Evolutionary conservation across 2,113 vertebrate genomes (phyloP).

Genomic region (Mesocricetus auratus): DNA sequence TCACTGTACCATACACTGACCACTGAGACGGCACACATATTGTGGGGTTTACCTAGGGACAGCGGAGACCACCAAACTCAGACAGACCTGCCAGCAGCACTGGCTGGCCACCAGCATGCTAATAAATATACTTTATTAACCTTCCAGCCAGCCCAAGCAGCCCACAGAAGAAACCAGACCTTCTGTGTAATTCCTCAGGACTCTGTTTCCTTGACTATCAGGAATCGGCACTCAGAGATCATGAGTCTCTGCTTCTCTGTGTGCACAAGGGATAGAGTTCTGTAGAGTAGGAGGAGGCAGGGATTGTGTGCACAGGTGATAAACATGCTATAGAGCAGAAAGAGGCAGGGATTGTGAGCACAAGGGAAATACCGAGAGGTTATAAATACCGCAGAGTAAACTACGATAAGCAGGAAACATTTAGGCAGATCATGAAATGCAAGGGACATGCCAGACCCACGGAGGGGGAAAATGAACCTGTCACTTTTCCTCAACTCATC

Average conservation of each 20-base stretch:
- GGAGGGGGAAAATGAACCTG: conserved; percentile 68
- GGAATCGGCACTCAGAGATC: rapidly evolving
- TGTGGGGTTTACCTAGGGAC: neutral
- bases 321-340: rapidly evolving
- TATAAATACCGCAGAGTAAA: neutral
- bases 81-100: rapidly evolving
- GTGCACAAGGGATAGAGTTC: neutral
- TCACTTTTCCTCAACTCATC: conserved; percentile 68
- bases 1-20: rapidly evolving
- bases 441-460: rapidly evolving
- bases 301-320: too few species aligned
- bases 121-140: neutral
- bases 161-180: rapidly evolving
- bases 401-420: neutral
- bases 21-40: neutral
- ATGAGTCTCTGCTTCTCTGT: neutral
- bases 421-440: rapidly evolving
- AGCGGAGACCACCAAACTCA: rapidly evolving
- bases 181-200: rapidly evolving
- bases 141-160: rapidly evolving
- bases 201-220: too few species aligned
- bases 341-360: rapidly evolving
- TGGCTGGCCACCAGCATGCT: too few species aligned
- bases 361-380: neutral
- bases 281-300: rapidly evolving